Percentiles rank a stretch among this genome's conserved stretches.
phyloP scores from a whole-genome alignment of 1,140 invertebrate species.

The Andricus grossulariae region DNA sequence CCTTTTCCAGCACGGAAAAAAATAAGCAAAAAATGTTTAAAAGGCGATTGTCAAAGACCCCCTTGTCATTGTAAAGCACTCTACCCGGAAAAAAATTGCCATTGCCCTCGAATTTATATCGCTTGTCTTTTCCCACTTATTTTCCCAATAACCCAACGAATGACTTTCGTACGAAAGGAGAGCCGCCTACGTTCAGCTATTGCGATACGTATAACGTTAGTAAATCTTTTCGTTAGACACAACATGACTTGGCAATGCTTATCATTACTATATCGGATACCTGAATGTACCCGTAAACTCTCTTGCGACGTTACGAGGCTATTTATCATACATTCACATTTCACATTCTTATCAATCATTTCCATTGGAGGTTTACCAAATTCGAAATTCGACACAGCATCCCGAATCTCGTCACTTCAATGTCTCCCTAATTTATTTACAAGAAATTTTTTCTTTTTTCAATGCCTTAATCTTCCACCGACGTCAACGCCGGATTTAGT shows the following conservation, averaged over 20 bases:
- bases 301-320: too few species aligned
- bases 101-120: background rate
- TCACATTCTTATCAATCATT: background rate
- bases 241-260: slow-evolving; percentile 33
- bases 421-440: slow-evolving; percentile 8
- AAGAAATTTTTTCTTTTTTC: background rate
- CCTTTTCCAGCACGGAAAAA: too few species aligned
- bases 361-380: background rate
- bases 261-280: slow-evolving; percentile 13
- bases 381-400: background rate
- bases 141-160: background rate
- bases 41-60: too few species aligned
- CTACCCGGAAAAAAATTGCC: background rate
- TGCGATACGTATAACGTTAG: slow-evolving; percentile 35
- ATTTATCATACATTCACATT: too few species aligned
- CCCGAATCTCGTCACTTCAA: background rate
- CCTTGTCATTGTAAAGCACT: background rate
- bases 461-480: slow-evolving; percentile 16
- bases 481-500: slow-evolving; percentile 1
- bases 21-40: background rate
- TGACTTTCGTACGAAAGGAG: slow-evolving; percentile 34
- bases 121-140: too few species aligned
- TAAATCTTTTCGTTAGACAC: slow-evolving; percentile 39
- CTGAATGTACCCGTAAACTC: slow-evolving; percentile 2
- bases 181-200: slow-evolving; percentile 35